Conservation (phyloP, 2,113 vertebrate genomes). For the Dryoscopus gambensis region DNA sequence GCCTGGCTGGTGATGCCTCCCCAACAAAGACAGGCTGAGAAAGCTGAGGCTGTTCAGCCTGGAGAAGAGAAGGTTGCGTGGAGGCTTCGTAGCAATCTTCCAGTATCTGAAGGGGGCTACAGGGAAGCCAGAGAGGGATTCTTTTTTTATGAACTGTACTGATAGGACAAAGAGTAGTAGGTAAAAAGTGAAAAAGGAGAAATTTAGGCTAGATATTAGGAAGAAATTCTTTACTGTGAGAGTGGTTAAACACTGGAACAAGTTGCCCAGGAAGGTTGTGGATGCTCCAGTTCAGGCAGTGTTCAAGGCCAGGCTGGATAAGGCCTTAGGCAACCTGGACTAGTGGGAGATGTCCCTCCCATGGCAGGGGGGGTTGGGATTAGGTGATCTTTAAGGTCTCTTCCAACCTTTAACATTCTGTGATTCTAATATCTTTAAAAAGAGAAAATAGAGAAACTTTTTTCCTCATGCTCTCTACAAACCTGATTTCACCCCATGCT, state of each 20-base stretch:
- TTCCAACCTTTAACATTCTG: not conserved
- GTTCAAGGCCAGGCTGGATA: not conserved
- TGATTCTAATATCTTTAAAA: not conserved
- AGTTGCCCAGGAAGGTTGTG: not conserved
- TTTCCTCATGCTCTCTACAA: not conserved
- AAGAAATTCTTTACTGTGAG: not conserved
- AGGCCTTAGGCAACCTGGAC: not conserved
- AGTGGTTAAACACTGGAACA: not conserved
- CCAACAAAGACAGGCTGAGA: not conserved
- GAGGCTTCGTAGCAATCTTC: not conserved
- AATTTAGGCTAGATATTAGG: not conserved
- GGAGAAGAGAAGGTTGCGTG: not conserved
- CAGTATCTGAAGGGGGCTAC: not conserved
- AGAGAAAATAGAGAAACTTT: not conserved
- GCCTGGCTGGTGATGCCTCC: rapidly evolving
- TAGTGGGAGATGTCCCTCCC: not conserved
- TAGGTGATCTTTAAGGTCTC: not conserved
- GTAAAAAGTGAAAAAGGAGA: not conserved
- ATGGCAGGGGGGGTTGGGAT: no score
- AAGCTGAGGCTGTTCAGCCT: not conserved
- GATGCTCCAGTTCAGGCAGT: not conserved
- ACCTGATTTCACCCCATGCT: not conserved
- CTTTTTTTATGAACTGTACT: not conserved
- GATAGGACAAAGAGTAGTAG: not conserved
- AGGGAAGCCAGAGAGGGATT: not conserved